Conservation (phyloP, 2,113 vertebrate species). For the Eolophus roseicapilla region DNA sequence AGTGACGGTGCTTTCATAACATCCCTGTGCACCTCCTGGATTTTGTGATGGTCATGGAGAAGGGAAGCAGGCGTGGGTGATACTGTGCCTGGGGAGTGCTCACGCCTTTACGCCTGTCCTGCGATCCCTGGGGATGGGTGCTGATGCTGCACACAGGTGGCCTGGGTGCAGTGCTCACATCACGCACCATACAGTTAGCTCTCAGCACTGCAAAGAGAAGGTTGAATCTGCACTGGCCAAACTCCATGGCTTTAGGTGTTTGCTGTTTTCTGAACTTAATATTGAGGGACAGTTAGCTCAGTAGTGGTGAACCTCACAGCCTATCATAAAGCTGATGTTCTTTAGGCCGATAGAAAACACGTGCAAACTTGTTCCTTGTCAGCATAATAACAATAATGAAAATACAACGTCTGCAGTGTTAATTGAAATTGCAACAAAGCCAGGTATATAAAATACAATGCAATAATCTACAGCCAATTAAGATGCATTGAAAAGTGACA, state of each 20-base stretch:
- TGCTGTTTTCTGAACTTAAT: neutral
- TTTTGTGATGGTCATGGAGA: neutral
- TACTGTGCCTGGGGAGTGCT: fast-evolving
- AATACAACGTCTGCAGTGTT: neutral
- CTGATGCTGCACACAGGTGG: neutral
- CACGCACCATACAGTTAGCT: neutral
- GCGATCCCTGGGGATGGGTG: fast-evolving
- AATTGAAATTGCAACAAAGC: neutral
- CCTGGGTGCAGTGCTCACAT: neutral
- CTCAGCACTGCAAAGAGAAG: neutral
- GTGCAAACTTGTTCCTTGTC: neutral
- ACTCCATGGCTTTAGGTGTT: neutral
- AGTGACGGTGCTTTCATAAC: neutral
- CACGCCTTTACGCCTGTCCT: neutral
- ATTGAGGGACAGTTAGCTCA: neutral
- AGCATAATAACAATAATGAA: neutral
- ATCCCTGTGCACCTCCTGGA: neutral
- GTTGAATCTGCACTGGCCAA: neutral
- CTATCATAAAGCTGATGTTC: neutral
- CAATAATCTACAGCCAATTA: neutral
- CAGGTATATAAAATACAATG: neutral
- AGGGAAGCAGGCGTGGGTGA: neutral
- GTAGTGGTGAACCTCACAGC: neutral
- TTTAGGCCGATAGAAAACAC: neutral
- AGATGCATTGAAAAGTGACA: neutral